Conservation (phyloP, 1,140 invertebrate genomes). For the Solen grandis region DNA sequence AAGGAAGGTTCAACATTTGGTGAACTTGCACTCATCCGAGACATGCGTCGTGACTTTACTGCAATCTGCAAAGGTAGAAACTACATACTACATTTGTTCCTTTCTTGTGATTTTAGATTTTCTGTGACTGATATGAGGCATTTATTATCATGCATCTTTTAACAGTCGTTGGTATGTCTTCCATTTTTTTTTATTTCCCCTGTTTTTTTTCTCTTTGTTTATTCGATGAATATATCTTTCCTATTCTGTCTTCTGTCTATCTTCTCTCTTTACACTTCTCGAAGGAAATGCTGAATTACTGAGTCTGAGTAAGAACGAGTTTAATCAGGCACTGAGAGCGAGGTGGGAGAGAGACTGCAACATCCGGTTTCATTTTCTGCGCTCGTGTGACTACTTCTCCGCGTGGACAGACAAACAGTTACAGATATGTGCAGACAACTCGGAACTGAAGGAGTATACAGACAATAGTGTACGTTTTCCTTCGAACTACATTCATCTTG, state of each 20-base stretch:
- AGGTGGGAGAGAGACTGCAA: conserved; percentile 41
- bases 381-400: conserved; percentile 17
- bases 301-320: conserved; percentile 52
- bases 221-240: too few relatives aligned
- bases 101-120: too few relatives aligned
- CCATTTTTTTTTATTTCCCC: not conserved
- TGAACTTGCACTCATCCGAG: conserved; percentile 54
- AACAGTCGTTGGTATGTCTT: not conserved
- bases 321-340: conserved; percentile 51
- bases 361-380: conserved; percentile 37
- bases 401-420: conserved; percentile 43
- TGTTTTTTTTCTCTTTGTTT: too few relatives aligned
- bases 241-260: too few relatives aligned
- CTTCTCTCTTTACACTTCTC: too few relatives aligned
- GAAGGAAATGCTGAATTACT: conserved; percentile 55
- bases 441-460: conserved; percentile 43
- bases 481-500: too few relatives aligned
- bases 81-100: too few relatives aligned
- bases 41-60: conserved; percentile 52
- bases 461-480: conserved; percentile 47
- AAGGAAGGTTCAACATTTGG: conserved; percentile 54
- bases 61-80: conserved; percentile 51
- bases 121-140: too few relatives aligned
- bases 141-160: too few relatives aligned
- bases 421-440: conserved; percentile 36